These are phyloP conservation scores for Hemaris fuciformis DNA, from an alignment of 2,888 invertebrate genomes.

Conservation along the genomic window DNA sequence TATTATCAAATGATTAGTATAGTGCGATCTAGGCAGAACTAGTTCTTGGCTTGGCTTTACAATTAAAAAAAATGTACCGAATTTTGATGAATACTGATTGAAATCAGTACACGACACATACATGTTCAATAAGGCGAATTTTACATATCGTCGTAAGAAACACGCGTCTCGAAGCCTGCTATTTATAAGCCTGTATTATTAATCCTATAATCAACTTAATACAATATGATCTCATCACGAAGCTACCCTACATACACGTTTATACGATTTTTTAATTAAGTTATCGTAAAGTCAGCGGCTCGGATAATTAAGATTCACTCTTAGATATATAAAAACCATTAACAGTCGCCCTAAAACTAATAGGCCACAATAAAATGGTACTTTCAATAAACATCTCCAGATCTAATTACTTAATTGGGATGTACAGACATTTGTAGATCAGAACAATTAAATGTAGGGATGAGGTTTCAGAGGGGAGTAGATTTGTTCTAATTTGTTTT, in stretches of 20 bases:
- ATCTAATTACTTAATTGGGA: constrained; percentile 13
- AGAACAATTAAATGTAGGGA: neutral
- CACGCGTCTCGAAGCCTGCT: no score
- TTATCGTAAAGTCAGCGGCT: constrained; percentile 8
- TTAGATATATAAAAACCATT: constrained; percentile 12
- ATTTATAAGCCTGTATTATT: neutral
- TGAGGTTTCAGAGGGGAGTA: no score
- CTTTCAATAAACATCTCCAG: constrained; percentile 14
- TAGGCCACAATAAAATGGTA: constrained; percentile 16
- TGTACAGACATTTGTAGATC: constrained; percentile 10
- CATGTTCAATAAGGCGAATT: no score
- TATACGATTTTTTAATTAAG: constrained; percentile 12
- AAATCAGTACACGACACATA: no score
- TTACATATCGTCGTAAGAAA: no score
- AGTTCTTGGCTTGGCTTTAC: no score
- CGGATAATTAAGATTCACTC: constrained; percentile 15
- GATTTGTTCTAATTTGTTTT: no score
- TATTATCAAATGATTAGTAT: no score
- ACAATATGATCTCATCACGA: neutral
- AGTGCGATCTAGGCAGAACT: no score
- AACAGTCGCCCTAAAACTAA: constrained; percentile 15
- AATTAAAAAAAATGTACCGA: no score
- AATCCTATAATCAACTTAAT: neutral
- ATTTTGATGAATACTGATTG: no score
- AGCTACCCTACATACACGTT: neutral